phyloP scores from a whole-genome alignment of 2,113 vertebrate species.

The Chinchilla lanigera region DNA sequence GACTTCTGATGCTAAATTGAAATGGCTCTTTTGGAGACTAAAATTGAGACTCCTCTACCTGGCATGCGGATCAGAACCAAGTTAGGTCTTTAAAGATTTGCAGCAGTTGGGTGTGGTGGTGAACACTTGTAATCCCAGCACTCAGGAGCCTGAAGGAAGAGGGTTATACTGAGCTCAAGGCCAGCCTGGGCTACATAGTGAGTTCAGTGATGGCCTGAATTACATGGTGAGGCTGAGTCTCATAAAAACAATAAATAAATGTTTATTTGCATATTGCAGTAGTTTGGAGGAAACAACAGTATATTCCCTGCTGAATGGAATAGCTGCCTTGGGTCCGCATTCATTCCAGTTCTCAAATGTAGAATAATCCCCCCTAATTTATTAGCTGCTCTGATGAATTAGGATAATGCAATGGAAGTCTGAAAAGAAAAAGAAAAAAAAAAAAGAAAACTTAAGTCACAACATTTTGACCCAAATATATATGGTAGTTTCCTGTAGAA shows the following conservation, averaged over 20 bases:
- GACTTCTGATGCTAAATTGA: conserved; percentile 11
- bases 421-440: not conserved
- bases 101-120: not conserved
- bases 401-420: not conserved
- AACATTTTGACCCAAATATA: not conserved
- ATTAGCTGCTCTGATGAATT: not conserved
- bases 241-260: not conserved
- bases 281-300: not conserved
- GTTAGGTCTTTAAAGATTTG: not conserved
- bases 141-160: not conserved
- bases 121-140: not conserved
- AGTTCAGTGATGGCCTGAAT: not conserved
- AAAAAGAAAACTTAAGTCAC: not conserved
- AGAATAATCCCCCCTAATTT: not conserved
- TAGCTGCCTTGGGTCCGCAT: not conserved
- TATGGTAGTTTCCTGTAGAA: not conserved
- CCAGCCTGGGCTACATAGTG: not conserved
- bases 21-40: not conserved
- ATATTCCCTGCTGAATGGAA: not conserved
- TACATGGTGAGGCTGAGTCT: not conserved
- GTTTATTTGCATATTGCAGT: not conserved
- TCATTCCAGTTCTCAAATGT: not conserved
- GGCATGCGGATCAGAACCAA: not conserved
- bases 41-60: not conserved
- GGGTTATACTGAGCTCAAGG: not conserved